Evolutionary conservation across 2,113 vertebrate species (phyloP), one percentile per base, ranked within the genome.

Genomic region (Polypterus senegalus): DNA sequence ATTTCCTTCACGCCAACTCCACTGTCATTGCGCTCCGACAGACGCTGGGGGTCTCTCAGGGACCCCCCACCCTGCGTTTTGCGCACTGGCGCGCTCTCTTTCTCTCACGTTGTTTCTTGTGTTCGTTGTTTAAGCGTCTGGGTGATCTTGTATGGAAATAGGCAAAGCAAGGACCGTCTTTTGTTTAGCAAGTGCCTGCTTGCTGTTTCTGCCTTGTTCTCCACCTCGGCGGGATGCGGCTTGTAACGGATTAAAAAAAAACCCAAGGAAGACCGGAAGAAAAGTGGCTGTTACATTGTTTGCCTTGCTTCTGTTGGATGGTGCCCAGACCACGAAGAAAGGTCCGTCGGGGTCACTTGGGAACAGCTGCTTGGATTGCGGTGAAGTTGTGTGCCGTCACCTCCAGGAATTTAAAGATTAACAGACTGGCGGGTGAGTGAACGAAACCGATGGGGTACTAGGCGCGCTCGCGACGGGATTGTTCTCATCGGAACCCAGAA

Each of bases 161-260:
- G 71, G 73, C 75, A 77, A 27, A 76, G 73, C 79, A 79, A 27
- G 79, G 81, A 81, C 83, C 81, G 83, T 85, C 88, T 91, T 91
- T 94, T 94, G 91, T 91, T 91, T 88, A 83, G 76, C 86, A 77
- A 81, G 87, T 86, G 84, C 74, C 63, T 61, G 48, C 56, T 59
- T 64, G 5, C 59, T 5, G 6, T 7, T n/a, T 61, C 58, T 51
- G 5, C 10, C 48, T 54, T 73, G 65, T 70, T 63, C 67, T 54
- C 61, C 61, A 66, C 79, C 68, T 60, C 71, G 69, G 73, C 71
- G 70, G 69, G 65, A 73, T 71, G 72, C 68, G 77, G 69, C 63
- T 68, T 56, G 70, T 70, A 62, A 70, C 66, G 74, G 74, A 74
- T 74, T 68, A 76, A 27, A 27, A 27, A 27, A 27, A 27, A 27